phyloP scores from a whole-genome alignment of 2,797 vertebrate genomes.

The Falco columbarius region DNA sequence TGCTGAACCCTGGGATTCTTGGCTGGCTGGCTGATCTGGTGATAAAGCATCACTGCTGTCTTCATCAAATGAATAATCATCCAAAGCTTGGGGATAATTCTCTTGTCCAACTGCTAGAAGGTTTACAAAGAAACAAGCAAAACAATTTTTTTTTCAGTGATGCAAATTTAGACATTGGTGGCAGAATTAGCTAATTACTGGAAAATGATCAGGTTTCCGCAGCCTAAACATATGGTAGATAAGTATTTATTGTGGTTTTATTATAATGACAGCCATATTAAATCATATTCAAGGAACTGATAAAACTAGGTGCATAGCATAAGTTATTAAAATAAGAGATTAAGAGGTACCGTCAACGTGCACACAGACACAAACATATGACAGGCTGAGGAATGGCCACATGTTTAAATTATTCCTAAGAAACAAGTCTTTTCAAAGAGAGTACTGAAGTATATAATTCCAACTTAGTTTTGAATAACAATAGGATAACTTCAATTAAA shows the following conservation, averaged over 20 bases:
- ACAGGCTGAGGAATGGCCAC: background rate
- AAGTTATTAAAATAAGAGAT: background rate
- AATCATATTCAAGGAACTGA: background rate
- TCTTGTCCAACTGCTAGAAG: constrained; percentile 76
- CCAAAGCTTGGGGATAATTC: constrained; percentile 77
- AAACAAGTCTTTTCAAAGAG: background rate
- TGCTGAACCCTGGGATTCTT: constrained; percentile 86
- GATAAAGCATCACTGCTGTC: constrained; percentile 91
- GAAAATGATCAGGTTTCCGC: background rate
- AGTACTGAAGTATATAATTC: background rate
- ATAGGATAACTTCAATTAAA: background rate
- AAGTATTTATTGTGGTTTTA: background rate
- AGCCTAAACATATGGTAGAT: background rate
- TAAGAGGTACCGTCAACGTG: background rate
- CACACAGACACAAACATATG: background rate
- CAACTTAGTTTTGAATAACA: background rate
- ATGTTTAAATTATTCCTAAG: background rate
- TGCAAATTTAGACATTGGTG: background rate
- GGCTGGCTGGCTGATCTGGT: constrained; percentile 86
- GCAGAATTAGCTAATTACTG: background rate
- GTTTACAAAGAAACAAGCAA: constrained; percentile 25
- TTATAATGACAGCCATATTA: background rate
- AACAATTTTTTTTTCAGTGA: background rate
- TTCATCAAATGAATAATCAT: constrained; percentile 92
- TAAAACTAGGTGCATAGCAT: background rate